Evolutionary conservation across 1,140 invertebrate genomes (phyloP).

Genomic region (Drosophila mauritiana): DNA sequence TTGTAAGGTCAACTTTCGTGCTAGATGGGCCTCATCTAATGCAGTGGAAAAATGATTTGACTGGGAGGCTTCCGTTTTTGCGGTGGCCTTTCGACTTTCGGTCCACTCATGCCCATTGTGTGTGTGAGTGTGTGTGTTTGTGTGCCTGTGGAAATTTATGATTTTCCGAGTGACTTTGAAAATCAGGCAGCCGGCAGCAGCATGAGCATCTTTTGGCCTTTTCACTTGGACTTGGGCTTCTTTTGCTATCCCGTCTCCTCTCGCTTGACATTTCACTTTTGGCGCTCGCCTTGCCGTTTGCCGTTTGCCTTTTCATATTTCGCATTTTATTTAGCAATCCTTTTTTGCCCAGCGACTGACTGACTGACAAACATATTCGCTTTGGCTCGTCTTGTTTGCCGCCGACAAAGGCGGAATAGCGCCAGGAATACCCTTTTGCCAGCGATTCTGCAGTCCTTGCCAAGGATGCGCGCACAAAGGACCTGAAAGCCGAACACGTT

Average conservation of each 20-base stretch:
- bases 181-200: constrained; percentile 38
- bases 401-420: constrained; percentile 23
- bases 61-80: constrained; percentile 63
- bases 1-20: constrained; percentile 43
- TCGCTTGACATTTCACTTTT: constrained; percentile 81
- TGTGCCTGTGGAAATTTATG: constrained; percentile 71
- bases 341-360: constrained; percentile 26
- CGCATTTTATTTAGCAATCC: constrained; percentile 36
- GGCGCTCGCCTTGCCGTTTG: constrained; percentile 31
- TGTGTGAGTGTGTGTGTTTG: constrained; percentile 24
- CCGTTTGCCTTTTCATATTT: constrained; percentile 59
- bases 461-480: constrained; percentile 42
- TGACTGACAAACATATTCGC: constrained; percentile 28
- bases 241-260: constrained; percentile 34
- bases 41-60: constrained; percentile 82
- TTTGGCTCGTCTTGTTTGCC: constrained; percentile 34
- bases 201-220: constrained; percentile 19
- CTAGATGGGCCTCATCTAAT: constrained; percentile 63
- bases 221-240: constrained; percentile 21
- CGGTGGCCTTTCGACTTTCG: constrained; percentile 45
- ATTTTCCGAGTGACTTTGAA: constrained; percentile 79
- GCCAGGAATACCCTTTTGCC: constrained; percentile 18
- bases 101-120: constrained; percentile 36
- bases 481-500: constrained; percentile 35
- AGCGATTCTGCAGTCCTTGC: constrained; percentile 17